Percentiles rank a stretch among this genome's conserved stretches.
Evolutionary conservation across 2,113 vertebrate species (phyloP).

Genomic region (Potamarius usumacintae): DNA sequence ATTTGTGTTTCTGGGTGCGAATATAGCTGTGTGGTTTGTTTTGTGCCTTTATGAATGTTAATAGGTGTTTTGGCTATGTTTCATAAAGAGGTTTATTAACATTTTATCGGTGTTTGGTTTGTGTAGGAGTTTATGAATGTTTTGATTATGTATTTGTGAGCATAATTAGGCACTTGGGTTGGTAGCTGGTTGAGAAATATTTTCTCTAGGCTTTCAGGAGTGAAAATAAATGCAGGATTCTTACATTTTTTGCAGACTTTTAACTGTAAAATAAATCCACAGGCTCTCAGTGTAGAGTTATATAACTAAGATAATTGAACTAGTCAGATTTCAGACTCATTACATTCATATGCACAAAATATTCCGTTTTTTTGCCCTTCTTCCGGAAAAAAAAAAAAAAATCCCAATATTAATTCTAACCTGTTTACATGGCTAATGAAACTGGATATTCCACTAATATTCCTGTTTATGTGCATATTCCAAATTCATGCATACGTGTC

Average conservation of each 20-base stretch:
- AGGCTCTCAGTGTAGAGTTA: not conserved
- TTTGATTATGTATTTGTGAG: not conserved
- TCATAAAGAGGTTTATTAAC: not conserved
- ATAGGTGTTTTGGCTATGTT: not conserved
- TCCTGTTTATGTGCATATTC: too few relatives aligned
- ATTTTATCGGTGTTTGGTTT: conserved; percentile 15
- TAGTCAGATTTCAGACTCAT: not conserved
- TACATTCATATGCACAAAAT: too few relatives aligned
- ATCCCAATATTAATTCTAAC: too few relatives aligned
- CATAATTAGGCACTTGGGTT: not conserved
- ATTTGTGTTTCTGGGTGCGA: not conserved
- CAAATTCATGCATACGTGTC: too few relatives aligned
- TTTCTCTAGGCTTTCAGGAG: not conserved
- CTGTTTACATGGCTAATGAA: too few relatives aligned
- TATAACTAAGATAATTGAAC: not conserved
- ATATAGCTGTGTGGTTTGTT: not conserved
- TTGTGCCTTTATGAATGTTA: not conserved
- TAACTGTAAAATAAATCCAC: not conserved
- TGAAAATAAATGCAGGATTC: not conserved
- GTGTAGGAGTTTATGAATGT: not conserved
- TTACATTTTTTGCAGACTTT: not conserved
- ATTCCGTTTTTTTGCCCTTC: too few relatives aligned
- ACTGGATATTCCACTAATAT: too few relatives aligned
- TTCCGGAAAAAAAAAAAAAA: too few relatives aligned
- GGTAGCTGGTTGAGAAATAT: not conserved